These are phyloP conservation scores for Drosophila yooni DNA, from an alignment of 2,888 invertebrate species.

Conservation along the genomic window DNA sequence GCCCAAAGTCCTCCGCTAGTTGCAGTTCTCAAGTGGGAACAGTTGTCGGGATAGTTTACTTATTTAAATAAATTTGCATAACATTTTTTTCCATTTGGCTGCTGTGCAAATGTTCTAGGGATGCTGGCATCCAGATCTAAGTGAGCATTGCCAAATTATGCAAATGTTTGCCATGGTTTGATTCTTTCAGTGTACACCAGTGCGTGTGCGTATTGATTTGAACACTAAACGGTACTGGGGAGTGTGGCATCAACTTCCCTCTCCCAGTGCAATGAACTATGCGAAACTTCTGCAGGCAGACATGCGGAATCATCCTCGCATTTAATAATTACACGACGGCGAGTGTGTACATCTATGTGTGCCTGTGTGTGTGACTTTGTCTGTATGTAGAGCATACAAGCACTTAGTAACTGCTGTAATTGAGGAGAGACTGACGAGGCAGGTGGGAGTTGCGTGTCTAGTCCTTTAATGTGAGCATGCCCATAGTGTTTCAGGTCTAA, in stretches of 20 bases:
- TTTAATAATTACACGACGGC: conserved; percentile 29
- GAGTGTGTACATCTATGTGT: not conserved
- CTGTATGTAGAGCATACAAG: not conserved
- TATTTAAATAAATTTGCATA: conserved; percentile 67
- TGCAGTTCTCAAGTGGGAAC: conserved; percentile 36
- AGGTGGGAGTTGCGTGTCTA: conserved; percentile 2
- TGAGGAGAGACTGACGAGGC: not conserved
- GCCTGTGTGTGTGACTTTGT: not conserved
- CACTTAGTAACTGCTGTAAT: conserved; percentile 25
- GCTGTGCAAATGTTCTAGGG: conserved; percentile 41
- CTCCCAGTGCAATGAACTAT: conserved; percentile 37
- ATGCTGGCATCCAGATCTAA: conserved; percentile 52
- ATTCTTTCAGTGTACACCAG: conserved; percentile 46
- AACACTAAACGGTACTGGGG: conserved; percentile 20
- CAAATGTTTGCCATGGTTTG: conserved; percentile 60
- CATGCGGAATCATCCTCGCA: conserved; percentile 25
- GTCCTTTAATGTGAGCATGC: conserved; percentile 18
- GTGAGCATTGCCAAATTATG: conserved; percentile 75
- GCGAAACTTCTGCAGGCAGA: conserved; percentile 30
- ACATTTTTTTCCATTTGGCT: conserved; percentile 12
- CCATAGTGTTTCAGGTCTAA: conserved; percentile 30
- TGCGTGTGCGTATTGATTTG: conserved; percentile 70
- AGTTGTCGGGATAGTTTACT: conserved; percentile 42
- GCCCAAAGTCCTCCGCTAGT: conserved; percentile 9
- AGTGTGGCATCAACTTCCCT: not conserved